Conservation (phyloP, 2,113 vertebrate genomes). For the Orthonyx spaldingii region DNA sequence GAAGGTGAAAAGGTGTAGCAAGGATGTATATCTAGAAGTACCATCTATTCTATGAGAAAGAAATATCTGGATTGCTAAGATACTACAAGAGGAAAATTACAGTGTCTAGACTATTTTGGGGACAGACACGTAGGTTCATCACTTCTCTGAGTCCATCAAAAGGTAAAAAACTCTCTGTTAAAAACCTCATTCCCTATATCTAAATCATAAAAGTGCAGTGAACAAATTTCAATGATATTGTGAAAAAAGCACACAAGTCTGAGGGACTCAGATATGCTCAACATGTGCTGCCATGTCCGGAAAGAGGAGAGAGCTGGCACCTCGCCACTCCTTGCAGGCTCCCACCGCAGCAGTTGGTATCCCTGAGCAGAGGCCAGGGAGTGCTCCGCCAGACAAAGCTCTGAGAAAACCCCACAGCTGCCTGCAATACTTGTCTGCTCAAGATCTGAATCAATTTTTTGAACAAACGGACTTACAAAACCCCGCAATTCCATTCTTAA, state of each 20-base stretch:
- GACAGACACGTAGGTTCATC: background rate
- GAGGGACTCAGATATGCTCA: background rate
- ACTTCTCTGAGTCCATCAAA: background rate
- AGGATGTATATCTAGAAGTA: background rate
- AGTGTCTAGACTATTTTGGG: background rate
- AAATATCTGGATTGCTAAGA: background rate
- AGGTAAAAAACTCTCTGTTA: background rate
- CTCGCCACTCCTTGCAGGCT: background rate
- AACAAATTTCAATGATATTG: rapidly evolving
- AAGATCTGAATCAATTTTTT: background rate
- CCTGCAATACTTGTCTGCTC: background rate
- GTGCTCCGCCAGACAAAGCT: background rate
- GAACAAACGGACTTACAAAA: background rate
- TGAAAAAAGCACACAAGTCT: background rate
- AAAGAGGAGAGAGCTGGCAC: background rate
- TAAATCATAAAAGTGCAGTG: background rate
- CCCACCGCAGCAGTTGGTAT: background rate
- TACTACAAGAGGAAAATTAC: background rate
- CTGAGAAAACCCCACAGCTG: background rate
- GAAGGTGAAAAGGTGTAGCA: background rate
- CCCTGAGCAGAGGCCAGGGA: background rate
- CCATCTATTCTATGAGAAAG: background rate
- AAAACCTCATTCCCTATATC: background rate
- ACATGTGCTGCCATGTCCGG: background rate
- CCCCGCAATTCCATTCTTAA: background rate